Conservation (phyloP, 2,888 invertebrate species). For the Amiota minor region DNA sequence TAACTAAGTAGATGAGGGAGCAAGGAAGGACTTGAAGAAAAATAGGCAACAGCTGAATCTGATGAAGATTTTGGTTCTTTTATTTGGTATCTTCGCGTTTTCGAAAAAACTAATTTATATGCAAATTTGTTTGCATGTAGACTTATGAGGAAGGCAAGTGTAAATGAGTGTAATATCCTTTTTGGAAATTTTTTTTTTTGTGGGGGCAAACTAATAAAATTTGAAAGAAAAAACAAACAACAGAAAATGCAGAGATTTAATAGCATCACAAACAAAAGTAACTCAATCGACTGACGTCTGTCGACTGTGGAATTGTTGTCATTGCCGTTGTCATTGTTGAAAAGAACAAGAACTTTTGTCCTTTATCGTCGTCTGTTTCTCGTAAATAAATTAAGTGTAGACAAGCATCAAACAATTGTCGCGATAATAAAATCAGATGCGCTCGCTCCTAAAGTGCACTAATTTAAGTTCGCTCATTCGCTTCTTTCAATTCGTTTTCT, state of each 20-base stretch:
- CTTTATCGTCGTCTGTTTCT: no score
- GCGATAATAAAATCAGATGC: slow-evolving; percentile 40
- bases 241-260: not conserved
- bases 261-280: slow-evolving; percentile 5
- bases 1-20: not conserved
- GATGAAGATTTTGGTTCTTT: not conserved
- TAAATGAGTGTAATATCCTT: not conserved
- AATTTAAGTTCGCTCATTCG: slow-evolving; percentile 40
- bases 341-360: no score
- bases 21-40: not conserved
- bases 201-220: not conserved
- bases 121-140: slow-evolving; percentile 44
- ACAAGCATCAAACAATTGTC: slow-evolving; percentile 19
- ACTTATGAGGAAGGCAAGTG: not conserved
- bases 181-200: no score
- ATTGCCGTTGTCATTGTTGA: slow-evolving; percentile 1
- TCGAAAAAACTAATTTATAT: slow-evolving; percentile 50
- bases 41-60: not conserved
- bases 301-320: not conserved
- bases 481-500: not conserved
- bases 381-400: slow-evolving; percentile 25
- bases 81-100: not conserved
- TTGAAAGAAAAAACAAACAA: not conserved
- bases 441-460: slow-evolving; percentile 40
- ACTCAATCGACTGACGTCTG: not conserved